Evolutionary conservation across 1,140 invertebrate species (phyloP), one percentile per base, ranked within the genome.

Genomic region (Fopius arisanus): DNA sequence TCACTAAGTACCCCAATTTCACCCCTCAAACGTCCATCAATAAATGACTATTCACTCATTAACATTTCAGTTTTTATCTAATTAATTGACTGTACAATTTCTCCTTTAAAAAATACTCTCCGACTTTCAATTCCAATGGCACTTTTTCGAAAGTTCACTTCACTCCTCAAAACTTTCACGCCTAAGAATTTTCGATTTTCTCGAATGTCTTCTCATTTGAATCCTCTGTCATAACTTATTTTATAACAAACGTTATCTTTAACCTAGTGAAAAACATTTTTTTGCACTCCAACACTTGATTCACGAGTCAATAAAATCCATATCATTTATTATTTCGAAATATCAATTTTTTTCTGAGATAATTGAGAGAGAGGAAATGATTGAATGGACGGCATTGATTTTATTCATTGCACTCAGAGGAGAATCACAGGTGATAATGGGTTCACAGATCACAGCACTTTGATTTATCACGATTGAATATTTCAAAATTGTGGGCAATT

Each of bases 261-360:
- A 70, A 70, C 16, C 69, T 62, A 23, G 69, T 70, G 21, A 63
- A 70, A 37, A 70, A 70, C 54, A 70, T 70, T 62, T 62, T 70
- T 59, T 10, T 21, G 0, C 54, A 59, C 54, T 59, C 43, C 19
- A 59, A 26, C 54, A 59, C 54, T 59, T 26, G 23, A 5, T 10
- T 23, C 54, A 59, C 54, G 4, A 59, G 1, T 59, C 5, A 16
- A 19, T 51, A 7, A 12, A 59, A 59, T 1, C 19, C 54, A 26
- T 21, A 59, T 59, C 19, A 26, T 21, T 59, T n/a, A 26, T n/a
- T 5, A 59, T 59, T 59, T 4, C 10, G 12, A 10, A 19, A 26
- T 59, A 51, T 51, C 5, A 19, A 21, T 59, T 59, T 59, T 33
- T 1, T 37, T 37, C 12, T 37, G 33, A 10, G 12, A 10, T 10